Evolutionary conservation across 2,888 invertebrate genomes (phyloP).

Genomic region (Drosophila subquinaria): DNA sequence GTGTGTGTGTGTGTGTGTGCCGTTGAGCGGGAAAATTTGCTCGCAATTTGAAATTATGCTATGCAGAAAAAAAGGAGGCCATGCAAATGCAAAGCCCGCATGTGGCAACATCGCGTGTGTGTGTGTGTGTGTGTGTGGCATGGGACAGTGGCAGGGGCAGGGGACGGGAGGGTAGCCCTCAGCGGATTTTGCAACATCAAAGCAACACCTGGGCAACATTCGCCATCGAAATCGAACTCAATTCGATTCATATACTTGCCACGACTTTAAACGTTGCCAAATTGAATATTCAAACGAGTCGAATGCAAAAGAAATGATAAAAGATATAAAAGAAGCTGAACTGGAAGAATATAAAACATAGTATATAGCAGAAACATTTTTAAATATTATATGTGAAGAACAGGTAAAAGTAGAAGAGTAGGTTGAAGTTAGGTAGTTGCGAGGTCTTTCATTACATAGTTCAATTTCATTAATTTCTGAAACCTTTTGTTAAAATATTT

Average conservation of each 20-base stretch:
- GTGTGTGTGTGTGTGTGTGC: slow-evolving; percentile 34
- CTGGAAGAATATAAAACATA: neutral
- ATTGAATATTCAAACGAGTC: slow-evolving; percentile 38
- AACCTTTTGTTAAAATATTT: too few species aligned
- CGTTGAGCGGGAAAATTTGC: slow-evolving; percentile 68
- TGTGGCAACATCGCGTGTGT: slow-evolving; percentile 42
- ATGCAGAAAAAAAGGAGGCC: slow-evolving; percentile 67
- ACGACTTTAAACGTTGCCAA: slow-evolving; percentile 42
- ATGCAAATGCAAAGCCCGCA: slow-evolving; percentile 77
- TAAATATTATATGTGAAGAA: too few species aligned
- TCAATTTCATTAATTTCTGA: too few species aligned
- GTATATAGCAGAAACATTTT: too few species aligned
- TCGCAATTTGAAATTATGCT: slow-evolving; percentile 77
- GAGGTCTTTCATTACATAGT: too few species aligned
- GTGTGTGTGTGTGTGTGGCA: slow-evolving; percentile 4
- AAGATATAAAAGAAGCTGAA: neutral
- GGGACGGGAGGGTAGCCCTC: slow-evolving; percentile 26
- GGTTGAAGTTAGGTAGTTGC: too few species aligned
- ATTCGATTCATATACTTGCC: slow-evolving; percentile 44
- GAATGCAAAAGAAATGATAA: neutral
- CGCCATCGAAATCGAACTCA: slow-evolving; percentile 58
- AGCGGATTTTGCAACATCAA: slow-evolving; percentile 61
- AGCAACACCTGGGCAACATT: slow-evolving; percentile 72
- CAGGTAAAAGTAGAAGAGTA: too few species aligned
- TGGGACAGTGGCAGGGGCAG: neutral